phyloP scores from a whole-genome alignment of 2,888 invertebrate species.

The Epistrophella euchroma region DNA sequence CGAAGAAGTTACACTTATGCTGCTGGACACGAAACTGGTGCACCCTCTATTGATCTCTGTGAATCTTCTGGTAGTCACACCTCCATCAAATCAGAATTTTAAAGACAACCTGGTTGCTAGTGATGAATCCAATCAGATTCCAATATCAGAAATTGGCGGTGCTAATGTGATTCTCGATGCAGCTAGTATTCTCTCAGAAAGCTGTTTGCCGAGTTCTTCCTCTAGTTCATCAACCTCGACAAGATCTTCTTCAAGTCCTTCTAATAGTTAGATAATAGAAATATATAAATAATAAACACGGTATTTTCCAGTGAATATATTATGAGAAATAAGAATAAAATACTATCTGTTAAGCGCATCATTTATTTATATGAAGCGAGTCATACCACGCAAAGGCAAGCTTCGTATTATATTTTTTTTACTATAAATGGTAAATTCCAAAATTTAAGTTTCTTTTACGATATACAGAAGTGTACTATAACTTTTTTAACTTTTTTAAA shows the following conservation, averaged over 20 bases:
- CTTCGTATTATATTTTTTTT: neutral
- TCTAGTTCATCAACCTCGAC: constrained; percentile 34
- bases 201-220: constrained; percentile 16
- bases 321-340: neutral
- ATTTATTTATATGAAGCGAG: neutral
- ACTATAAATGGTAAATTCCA: neutral
- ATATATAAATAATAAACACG: neutral
- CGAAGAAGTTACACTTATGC: constrained; percentile 86
- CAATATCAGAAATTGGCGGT: constrained; percentile 82
- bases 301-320: constrained; percentile 3
- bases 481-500: neutral
- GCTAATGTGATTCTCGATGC: constrained; percentile 63
- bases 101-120: constrained; percentile 79
- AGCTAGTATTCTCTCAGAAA: constrained; percentile 13
- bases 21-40: constrained; percentile 86
- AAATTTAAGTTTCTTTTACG: neutral
- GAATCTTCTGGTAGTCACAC: constrained; percentile 87
- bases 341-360: neutral
- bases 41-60: constrained; percentile 89
- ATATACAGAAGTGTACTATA: neutral
- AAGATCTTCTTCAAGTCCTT: constrained; percentile 44
- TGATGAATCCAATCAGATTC: constrained; percentile 80
- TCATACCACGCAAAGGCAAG: neutral
- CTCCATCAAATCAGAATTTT: constrained; percentile 83
- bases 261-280: constrained; percentile 17